phyloP scores from a whole-genome alignment of 1,140 invertebrate genomes.

The Samia ricini region DNA sequence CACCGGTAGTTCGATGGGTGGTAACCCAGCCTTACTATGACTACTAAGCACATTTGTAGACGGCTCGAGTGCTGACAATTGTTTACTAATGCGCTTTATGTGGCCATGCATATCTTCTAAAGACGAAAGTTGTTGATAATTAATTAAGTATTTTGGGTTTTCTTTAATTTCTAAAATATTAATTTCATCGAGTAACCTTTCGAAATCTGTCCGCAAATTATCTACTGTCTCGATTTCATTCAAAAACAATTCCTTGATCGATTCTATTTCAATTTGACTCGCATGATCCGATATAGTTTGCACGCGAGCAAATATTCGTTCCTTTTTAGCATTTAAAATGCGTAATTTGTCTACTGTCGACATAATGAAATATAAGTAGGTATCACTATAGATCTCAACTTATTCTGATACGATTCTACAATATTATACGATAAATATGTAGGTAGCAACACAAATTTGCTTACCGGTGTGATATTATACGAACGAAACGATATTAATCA shows the following conservation, averaged over 20 bases:
- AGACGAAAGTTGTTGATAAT: constrained; percentile 1
- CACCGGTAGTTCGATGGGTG: background rate
- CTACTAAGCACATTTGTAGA: too few species aligned
- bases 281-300: too few species aligned
- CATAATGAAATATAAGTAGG: too few species aligned
- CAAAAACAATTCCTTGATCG: background rate
- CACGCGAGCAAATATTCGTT: too few species aligned
- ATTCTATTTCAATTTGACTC: background rate
- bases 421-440: too few species aligned
- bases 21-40: background rate
- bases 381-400: too few species aligned
- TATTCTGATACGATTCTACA: too few species aligned
- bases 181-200: background rate
- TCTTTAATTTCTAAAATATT: background rate
- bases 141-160: background rate
- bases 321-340: too few species aligned
- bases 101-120: background rate
- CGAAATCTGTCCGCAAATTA: background rate
- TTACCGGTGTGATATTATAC: too few species aligned
- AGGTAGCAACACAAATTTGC: too few species aligned
- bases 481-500: too few species aligned
- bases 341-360: too few species aligned
- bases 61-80: background rate
- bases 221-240: constrained; percentile 2
- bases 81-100: background rate